Percentiles rank a stretch among this genome's conserved stretches.
Evolutionary conservation across 2,797 vertebrate species (phyloP).

Genomic region (Merluccius polli): DNA sequence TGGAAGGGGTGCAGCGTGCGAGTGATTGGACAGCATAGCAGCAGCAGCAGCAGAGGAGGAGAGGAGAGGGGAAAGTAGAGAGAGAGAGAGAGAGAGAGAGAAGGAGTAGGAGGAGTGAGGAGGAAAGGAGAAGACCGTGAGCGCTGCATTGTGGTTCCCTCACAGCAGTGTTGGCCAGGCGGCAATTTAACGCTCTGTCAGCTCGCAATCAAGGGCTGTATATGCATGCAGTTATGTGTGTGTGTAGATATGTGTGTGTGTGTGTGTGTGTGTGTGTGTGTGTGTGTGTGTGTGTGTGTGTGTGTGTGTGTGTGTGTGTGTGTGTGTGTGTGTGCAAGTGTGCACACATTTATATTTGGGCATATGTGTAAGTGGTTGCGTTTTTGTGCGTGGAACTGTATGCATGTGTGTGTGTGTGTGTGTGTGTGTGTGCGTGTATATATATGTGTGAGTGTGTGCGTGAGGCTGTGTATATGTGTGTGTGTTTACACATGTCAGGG

Average conservation of each 20-base stretch:
- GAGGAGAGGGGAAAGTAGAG: conserved; percentile 39
- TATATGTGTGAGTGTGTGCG: conserved; percentile 7
- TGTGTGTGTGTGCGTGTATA: not conserved
- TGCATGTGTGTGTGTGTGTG: not conserved
- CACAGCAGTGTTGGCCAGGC: conserved; percentile 58
- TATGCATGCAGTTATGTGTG: not conserved
- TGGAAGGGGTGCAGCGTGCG: too few species aligned
- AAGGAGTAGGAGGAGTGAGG: conserved; percentile 28
- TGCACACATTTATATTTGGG: not conserved
- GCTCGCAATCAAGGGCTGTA: conserved; percentile 56
- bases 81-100: conserved; percentile 14
- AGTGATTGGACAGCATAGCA: not conserved
- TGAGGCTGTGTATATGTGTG: conserved; percentile 14
- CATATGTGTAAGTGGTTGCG: not conserved
- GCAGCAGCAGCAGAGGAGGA: not conserved
- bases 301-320: conserved; percentile 13
- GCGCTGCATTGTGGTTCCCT: conserved; percentile 53
- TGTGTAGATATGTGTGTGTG: not conserved
- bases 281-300: not conserved
- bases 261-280: not conserved
- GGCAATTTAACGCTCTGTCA: conserved; percentile 70
- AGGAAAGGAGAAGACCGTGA: conserved; percentile 46
- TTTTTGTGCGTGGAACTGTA: not conserved
- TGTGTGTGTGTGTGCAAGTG: not conserved
- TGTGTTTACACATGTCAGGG: conserved; percentile 41